Evolutionary conservation across 2,797 vertebrate genomes (phyloP), one percentile per base, ranked within the genome.

Genomic region (Stomatorhinus walkeri): DNA sequence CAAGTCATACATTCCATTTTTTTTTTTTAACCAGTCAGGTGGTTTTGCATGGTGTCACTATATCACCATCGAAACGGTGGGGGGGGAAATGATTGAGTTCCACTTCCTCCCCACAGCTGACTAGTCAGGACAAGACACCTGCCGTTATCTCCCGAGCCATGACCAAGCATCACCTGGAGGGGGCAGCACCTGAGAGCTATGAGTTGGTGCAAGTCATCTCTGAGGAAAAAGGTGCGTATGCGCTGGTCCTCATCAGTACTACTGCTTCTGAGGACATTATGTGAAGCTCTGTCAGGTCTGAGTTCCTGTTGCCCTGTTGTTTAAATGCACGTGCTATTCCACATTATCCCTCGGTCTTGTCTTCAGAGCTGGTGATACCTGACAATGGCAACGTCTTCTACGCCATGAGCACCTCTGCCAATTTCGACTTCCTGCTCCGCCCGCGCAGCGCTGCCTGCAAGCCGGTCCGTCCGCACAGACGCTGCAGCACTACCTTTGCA

Each of bases 171-270:
- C 98, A 98, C 92, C 94, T 99, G 87, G 97, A 98, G 86, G 92
- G 93, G 0, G 97, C 97, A 28, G 93, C 95, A 0, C 93, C 93
- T 0, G 96, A 97, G 4, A 95, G 95, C 90, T 99, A 97, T 0
- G 97, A 99, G 92, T 95, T 99, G 10, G 97, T 98, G 3, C 98
- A 99, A 93, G 94, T 98, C 95, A 98, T 99, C 94, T 97, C 94
- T 97, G 96, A 98, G 86, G 97, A 98, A 85, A 97, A 96, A 97
- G 98, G 98, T 98, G 92, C 9, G 98, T 98, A 92, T 72, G 92
- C 8, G 9, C 10, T 40, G 61, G 9, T 8, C 28, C 24, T 7
- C 9, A 54, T 51, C 24, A 32, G 54, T 28, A 1, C 49, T 36
- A 14, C 16, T 14, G 3, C 7, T 76, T 48, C 28, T 32, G 52